A percentile compares a stretch with the other conserved stretches of the same genome.
Evolutionary conservation across 2,797 vertebrate genomes (phyloP).

Genomic region (Molossus molossus): DNA sequence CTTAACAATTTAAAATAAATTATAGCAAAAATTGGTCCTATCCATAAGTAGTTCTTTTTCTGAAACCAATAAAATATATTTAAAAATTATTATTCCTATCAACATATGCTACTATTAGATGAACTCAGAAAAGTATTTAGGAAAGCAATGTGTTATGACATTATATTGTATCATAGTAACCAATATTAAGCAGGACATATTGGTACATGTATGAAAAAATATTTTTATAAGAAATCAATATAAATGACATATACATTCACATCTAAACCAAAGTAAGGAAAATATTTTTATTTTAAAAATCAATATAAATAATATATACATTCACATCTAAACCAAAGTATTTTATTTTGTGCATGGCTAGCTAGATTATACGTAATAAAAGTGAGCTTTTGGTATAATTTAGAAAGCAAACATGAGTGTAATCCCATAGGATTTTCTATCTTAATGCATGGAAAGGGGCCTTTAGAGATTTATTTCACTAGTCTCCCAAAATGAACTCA

Average conservation of each 20-base stretch:
- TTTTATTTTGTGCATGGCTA: conserved; percentile 82
- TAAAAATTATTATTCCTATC: conserved; percentile 52
- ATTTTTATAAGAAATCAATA: conserved; percentile 72
- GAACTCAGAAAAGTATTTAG: conserved; percentile 50
- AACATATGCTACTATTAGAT: conserved; percentile 58
- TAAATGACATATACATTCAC: conserved; percentile 76
- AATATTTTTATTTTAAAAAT: conserved; percentile 3
- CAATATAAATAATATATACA: conserved; percentile 77
- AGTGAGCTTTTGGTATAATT: conserved; percentile 84
- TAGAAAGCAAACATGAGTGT: conserved; percentile 83
- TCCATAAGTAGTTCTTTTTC: conserved; percentile 30
- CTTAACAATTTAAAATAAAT: conserved; percentile 76
- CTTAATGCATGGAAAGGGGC: conserved; percentile 76
- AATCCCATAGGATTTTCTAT: conserved; percentile 83
- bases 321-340: conserved; percentile 73
- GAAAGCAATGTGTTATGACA: conserved; percentile 42
- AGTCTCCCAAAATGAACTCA: conserved; percentile 76
- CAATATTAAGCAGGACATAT: conserved; percentile 69
- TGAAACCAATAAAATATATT: conserved; percentile 66
- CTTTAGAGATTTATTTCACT: conserved; percentile 70
- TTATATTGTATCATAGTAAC: conserved; percentile 70
- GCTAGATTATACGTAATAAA: conserved; percentile 85
- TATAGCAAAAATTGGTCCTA: conserved; percentile 61
- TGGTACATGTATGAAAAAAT: conserved; percentile 17
- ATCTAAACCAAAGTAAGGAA: conserved; percentile 68